Percentiles rank a stretch among this genome's conserved stretches.
Evolutionary conservation across 2,888 invertebrate genomes (phyloP).

Genomic region (Dolichopus griseipennis): DNA sequence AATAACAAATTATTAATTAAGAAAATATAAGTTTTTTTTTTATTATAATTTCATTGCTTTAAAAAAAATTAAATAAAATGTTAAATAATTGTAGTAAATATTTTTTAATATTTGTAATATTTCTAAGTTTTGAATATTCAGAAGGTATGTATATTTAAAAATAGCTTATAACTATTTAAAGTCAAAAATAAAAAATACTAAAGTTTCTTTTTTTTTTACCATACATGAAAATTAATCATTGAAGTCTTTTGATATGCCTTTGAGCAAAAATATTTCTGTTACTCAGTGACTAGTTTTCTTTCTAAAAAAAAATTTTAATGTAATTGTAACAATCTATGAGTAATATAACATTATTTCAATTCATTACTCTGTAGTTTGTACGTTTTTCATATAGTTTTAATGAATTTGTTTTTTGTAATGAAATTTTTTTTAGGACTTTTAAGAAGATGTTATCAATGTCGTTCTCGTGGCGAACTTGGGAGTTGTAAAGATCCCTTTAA

Average conservation of each 20-base stretch:
- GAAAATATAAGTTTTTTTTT: neutral
- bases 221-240: neutral
- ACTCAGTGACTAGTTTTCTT: no score
- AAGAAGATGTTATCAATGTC: conserved; percentile 71
- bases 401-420: neutral
- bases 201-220: no score
- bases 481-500: conserved; percentile 81
- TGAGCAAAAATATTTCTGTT: neutral
- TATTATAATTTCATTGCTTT: neutral
- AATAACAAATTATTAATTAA: neutral
- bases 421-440: conserved; percentile 49
- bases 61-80: neutral
- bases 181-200: no score
- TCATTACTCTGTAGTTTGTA: neutral
- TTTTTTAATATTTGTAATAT: neutral
- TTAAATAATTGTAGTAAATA: conserved; percentile 5
- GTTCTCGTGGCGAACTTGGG: conserved; percentile 79
- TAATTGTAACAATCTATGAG: neutral
- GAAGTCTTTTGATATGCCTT: conserved; percentile 9
- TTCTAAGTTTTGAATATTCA: neutral
- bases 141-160: conserved; percentile 1
- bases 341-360: neutral
- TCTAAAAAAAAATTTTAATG: neutral
- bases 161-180: no score
- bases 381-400: neutral